These are phyloP conservation scores for Drosophila nigrodunni DNA, from an alignment of 1,140 invertebrate species.

Conservation along the genomic window DNA sequence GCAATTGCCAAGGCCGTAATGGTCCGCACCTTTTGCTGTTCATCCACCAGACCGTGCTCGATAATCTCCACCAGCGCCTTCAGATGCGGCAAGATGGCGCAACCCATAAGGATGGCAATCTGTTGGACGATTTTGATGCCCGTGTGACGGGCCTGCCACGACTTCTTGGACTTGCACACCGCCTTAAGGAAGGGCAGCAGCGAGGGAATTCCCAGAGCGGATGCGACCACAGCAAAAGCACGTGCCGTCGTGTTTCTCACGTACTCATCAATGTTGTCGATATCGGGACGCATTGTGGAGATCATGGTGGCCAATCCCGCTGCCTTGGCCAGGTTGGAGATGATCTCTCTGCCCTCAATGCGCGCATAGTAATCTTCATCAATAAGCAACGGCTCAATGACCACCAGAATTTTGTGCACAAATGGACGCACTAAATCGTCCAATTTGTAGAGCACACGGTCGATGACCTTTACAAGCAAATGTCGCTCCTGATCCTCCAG, in stretches of 20 bases:
- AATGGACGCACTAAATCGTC: conserved; percentile 99
- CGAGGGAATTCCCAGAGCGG: conserved; percentile 98
- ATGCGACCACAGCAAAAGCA: conserved; percentile 99
- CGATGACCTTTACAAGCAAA: conserved; percentile 99
- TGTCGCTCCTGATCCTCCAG: conserved; percentile 99
- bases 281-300: conserved; percentile 99
- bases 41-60: conserved; percentile 96
- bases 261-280: conserved; percentile 99
- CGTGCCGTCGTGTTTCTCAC: conserved; percentile 99
- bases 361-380: conserved; percentile 99
- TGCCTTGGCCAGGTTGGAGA: conserved; percentile 99
- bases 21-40: conserved; percentile 96
- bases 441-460: conserved; percentile 98
- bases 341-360: conserved; percentile 99
- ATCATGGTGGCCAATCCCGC: conserved; percentile 99
- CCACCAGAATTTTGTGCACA: conserved; percentile 99
- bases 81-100: conserved; percentile 99
- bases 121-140: conserved; percentile 99
- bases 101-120: conserved; percentile 99
- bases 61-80: conserved; percentile 99
- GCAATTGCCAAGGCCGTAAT: conserved; percentile 99
- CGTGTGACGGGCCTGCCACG: conserved; percentile 99
- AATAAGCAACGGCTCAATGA: conserved; percentile 99
- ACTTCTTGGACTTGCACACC: conserved; percentile 99
- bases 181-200: conserved; percentile 99